These are phyloP conservation scores for Parapristionchus giblindavisi DNA, from an alignment of 2,888 invertebrate species.

Conservation along the genomic window DNA sequence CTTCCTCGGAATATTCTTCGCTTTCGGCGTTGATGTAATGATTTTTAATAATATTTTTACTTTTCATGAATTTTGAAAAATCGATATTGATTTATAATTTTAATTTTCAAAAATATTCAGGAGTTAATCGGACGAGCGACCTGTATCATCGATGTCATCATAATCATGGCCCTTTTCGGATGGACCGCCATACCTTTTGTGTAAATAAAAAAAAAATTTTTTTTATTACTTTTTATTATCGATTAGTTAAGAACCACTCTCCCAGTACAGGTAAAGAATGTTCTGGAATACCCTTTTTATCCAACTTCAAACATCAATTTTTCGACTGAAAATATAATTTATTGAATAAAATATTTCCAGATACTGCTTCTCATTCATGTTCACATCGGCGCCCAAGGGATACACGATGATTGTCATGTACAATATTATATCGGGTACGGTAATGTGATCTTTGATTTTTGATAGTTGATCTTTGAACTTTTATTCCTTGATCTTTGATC, in stretches of 20 bases:
- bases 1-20: constrained; percentile 55
- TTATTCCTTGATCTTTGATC: constrained; percentile 1
- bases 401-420: constrained; percentile 64
- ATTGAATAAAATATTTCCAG: constrained; percentile 42
- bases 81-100: no score
- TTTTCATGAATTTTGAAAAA: no score
- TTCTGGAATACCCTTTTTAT: neutral
- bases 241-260: no score
- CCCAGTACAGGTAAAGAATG: no score
- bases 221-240: neutral
- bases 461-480: neutral
- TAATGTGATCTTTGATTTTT: constrained; percentile 8
- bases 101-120: constrained; percentile 1
- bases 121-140: constrained; percentile 30
- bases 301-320: neutral
- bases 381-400: constrained; percentile 63
- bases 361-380: constrained; percentile 63
- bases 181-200: constrained; percentile 60
- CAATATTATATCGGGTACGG: constrained; percentile 54
- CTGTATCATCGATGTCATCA: constrained; percentile 45
- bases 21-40: constrained; percentile 52
- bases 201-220: neutral
- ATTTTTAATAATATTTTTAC: no score
- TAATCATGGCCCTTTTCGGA: constrained; percentile 53
- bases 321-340: neutral